phyloP scores from a whole-genome alignment of 2,113 vertebrate genomes.

The Lathamus discolor region DNA sequence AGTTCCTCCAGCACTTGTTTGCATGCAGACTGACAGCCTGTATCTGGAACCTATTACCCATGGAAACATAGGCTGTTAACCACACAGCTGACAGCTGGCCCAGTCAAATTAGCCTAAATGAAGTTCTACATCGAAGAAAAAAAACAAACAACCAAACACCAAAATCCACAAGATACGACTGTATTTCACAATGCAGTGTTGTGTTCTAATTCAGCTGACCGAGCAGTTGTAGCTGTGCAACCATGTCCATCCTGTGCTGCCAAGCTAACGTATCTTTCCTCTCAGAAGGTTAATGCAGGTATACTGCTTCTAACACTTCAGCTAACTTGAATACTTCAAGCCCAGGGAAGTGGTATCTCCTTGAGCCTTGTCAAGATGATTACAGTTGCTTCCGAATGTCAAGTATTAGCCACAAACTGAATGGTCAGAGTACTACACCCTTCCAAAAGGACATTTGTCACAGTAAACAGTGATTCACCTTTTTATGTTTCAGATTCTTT shows the following conservation, averaged over 20 bases:
- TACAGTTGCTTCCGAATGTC: not conserved
- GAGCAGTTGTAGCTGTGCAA: not conserved
- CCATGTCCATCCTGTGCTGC: fast-evolving
- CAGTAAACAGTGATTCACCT: not conserved
- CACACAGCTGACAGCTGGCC: slow-evolving; percentile 31
- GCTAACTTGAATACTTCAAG: not conserved
- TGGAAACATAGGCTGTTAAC: slow-evolving; percentile 38
- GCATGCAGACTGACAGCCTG: not conserved
- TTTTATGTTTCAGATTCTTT: not conserved
- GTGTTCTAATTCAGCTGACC: fast-evolving
- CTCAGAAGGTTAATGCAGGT: not conserved
- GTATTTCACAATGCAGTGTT: not conserved
- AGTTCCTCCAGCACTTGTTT: slow-evolving; percentile 17
- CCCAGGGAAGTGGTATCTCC: not conserved
- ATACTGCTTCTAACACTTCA: not conserved
- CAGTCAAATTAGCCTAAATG: not conserved
- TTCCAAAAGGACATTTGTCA: not conserved
- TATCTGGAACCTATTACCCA: slow-evolving; percentile 60
- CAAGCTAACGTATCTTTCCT: not conserved
- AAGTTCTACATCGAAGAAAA: not conserved
- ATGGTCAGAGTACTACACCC: not conserved
- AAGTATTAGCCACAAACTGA: not conserved
- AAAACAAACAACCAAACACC: not conserved
- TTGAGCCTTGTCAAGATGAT: not conserved
- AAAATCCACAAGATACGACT: not conserved